Percentiles rank a stretch among this genome's conserved stretches.
These are phyloP conservation scores for Nymphalis c-album DNA, from an alignment of 2,888 invertebrate species.

Conservation along the genomic window DNA sequence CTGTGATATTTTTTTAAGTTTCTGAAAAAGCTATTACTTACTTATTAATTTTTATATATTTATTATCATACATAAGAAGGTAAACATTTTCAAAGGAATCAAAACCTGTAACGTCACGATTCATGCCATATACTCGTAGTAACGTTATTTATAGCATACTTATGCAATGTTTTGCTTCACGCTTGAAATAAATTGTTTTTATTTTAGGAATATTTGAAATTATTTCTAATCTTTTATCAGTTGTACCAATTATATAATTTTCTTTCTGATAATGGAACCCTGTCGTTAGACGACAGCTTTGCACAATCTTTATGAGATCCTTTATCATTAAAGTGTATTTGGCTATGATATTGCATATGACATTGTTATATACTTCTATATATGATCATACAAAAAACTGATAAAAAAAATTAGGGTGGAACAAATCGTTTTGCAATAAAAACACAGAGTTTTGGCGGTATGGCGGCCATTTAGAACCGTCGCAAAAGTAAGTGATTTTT, in stretches of 20 bases:
- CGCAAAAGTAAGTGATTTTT: too few relatives aligned
- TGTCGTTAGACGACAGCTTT: not conserved
- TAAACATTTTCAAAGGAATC: not conserved
- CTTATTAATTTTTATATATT: too few relatives aligned
- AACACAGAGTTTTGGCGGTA: too few relatives aligned
- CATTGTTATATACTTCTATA: too few relatives aligned
- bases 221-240: not conserved
- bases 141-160: not conserved
- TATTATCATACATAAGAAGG: not conserved
- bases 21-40: too few relatives aligned
- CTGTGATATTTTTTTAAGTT: too few relatives aligned
- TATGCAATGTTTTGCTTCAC: not conserved
- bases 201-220: not conserved
- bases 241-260: not conserved
- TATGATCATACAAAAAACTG: too few relatives aligned
- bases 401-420: too few relatives aligned
- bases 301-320: not conserved
- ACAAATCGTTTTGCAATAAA: too few relatives aligned
- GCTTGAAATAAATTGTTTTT: not conserved
- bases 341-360: too few relatives aligned
- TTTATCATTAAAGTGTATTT: too few relatives aligned
- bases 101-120: slow-evolving; percentile 9
- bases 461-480: too few relatives aligned
- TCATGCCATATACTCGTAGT: not conserved
- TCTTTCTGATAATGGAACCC: not conserved